Evolutionary conservation across 1,140 invertebrate species (phyloP), one percentile per base, ranked within the genome.

Genomic region (Sitobion miscanthi): DNA sequence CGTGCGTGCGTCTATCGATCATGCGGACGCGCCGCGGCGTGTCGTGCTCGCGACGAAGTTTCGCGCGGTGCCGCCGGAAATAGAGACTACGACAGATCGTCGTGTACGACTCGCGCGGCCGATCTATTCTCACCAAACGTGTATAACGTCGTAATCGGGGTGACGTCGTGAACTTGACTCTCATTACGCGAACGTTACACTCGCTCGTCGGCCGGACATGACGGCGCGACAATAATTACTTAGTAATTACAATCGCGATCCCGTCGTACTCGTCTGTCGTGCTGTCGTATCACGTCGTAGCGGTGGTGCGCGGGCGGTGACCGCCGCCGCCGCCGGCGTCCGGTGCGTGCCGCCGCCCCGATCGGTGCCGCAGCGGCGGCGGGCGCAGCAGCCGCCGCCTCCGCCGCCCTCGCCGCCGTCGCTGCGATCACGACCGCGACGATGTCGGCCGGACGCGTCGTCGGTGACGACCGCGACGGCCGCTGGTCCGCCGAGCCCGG

Each of bases 401-500:
- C 45, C 8, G 47, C 45, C 47, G 47, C 20, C n/a, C 3, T 20
- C 47, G 30, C n/a, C 17, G 14, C 62, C 30, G 3, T 42, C 77
- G 30, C 47, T 4, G 52, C 88, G 69, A 30, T 2, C 20, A 42
- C 38, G 23, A 45, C 86, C 47, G 86, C 87, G 8, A 35, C 77
- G 42, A 38, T 25, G 62, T 8, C 45, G 91, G 62, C 38, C 77
- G 45, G 52, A 45, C 42, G 25, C 89, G 89, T 25, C 77, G 47
- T 8, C 35, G 45, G 62, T 25, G 94, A 82, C 90, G 94, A 83
- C 82, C 52, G 25, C 92, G 77, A 20, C 35, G 87, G 86, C 91
- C 25, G 77, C 30, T 91, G 42, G 47, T 89, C 62, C 82, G 94
- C 42, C 57, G 92, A n/a, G 91, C 35, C 85, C 85, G 62, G 83